These are phyloP conservation scores for Ciconia boyciana DNA, from an alignment of 2,113 vertebrate genomes.

Conservation along the genomic window DNA sequence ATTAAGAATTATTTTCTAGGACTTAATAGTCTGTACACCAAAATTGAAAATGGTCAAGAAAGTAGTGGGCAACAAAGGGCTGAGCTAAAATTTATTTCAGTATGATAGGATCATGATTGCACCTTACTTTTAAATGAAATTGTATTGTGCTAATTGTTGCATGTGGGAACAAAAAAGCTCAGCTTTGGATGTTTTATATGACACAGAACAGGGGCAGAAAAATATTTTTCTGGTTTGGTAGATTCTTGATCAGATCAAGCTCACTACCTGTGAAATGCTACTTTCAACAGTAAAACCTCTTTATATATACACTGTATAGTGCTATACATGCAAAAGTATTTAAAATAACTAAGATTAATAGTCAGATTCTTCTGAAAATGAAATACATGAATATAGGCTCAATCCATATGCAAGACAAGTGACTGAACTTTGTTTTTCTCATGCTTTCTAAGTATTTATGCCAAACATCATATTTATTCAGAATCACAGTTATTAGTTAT, in stretches of 20 bases:
- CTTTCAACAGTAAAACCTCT: neutral
- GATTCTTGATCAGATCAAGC: neutral
- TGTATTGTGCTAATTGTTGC: neutral
- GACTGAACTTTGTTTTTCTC: neutral
- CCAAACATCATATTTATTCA: conserved; percentile 31
- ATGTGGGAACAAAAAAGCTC: neutral
- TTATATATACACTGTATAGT: neutral
- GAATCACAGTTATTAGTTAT: conserved; percentile 35
- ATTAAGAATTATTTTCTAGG: conserved; percentile 64
- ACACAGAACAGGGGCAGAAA: neutral
- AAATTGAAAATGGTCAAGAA: conserved; percentile 45
- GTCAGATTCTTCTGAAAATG: neutral
- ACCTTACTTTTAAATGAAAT: neutral
- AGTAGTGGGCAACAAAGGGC: neutral
- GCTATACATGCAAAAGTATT: neutral
- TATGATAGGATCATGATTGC: neutral
- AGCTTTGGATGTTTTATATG: neutral
- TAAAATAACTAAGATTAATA: neutral
- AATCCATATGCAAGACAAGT: neutral
- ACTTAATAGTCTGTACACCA: neutral
- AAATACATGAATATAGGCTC: neutral
- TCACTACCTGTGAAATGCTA: neutral
- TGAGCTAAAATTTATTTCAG: conserved; percentile 19
- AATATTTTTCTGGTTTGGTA: neutral
- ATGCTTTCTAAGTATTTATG: conserved; percentile 2